Conservation (phyloP, 2,113 vertebrate species). For the Propithecus coquereli region DNA sequence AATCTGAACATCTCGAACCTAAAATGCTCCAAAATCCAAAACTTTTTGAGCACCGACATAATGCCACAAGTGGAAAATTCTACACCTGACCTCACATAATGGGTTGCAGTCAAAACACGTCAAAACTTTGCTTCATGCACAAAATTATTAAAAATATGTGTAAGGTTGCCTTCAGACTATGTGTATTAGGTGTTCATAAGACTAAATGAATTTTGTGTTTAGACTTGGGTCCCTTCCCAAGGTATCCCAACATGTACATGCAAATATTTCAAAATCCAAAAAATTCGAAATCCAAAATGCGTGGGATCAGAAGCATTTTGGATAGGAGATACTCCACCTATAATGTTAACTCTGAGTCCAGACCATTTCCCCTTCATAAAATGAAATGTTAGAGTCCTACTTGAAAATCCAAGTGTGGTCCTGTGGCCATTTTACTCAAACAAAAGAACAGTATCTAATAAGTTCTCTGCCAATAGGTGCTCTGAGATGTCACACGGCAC, state of each 20-base stretch:
- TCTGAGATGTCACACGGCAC: rapidly evolving
- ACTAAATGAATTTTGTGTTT: background rate
- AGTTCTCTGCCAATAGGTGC: background rate
- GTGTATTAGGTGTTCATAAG: background rate
- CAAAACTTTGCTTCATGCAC: background rate
- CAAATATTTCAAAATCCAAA: background rate
- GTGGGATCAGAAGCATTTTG: background rate
- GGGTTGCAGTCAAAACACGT: background rate
- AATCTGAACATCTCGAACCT: background rate
- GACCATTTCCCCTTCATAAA: background rate
- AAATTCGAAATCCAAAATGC: no score
- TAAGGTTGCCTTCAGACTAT: background rate
- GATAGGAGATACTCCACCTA: background rate
- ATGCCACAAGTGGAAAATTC: background rate
- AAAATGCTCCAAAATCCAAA: background rate
- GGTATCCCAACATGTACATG: background rate
- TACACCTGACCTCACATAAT: background rate
- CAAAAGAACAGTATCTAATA: background rate
- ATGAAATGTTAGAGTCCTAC: background rate
- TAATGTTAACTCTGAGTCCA: background rate
- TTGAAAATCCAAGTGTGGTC: background rate
- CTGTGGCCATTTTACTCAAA: background rate
- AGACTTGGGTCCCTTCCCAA: background rate
- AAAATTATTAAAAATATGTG: background rate
- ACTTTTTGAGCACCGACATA: background rate